phyloP scores from a whole-genome alignment of 2,888 invertebrate genomes.

The Apantesis nais region DNA sequence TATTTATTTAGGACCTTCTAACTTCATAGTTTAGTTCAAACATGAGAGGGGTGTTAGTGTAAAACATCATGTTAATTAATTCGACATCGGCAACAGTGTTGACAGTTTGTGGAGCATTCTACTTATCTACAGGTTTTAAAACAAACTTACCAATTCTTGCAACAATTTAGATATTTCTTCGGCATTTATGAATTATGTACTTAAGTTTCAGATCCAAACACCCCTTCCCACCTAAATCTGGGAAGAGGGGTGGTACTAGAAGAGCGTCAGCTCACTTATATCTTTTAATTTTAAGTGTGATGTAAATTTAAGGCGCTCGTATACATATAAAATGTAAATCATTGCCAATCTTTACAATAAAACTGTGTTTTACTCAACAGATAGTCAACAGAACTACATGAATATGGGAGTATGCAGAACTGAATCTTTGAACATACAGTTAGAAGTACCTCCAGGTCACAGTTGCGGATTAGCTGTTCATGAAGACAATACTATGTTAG shows the following conservation, averaged over 20 bases:
- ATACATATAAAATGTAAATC: too few relatives aligned
- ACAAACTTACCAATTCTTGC: neutral
- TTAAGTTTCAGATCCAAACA: neutral
- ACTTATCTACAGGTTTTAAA: neutral
- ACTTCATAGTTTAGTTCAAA: slow-evolving; percentile 35
- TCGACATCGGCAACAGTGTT: slow-evolving; percentile 22
- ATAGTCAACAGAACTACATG: slow-evolving; percentile 77
- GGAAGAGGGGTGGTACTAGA: too few relatives aligned
- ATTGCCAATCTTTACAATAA: neutral
- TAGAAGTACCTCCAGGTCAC: slow-evolving; percentile 80
- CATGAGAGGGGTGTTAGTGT: slow-evolving; percentile 29
- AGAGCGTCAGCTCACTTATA: too few relatives aligned
- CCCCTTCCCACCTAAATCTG: too few relatives aligned
- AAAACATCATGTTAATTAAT: slow-evolving; percentile 47
- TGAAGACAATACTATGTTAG: slow-evolving; percentile 71
- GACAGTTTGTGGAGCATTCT: slow-evolving; percentile 18
- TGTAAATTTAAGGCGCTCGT: too few relatives aligned
- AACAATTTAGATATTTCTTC: too few relatives aligned
- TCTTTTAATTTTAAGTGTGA: too few relatives aligned
- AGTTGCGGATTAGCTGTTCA: slow-evolving; percentile 76
- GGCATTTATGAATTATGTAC: too few relatives aligned
- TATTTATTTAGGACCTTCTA: slow-evolving; percentile 45
- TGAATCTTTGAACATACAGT: slow-evolving; percentile 75
- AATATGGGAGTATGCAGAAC: slow-evolving; percentile 79
- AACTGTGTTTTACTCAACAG: slow-evolving; percentile 37